phyloP scores from a whole-genome alignment of 2,797 vertebrate genomes.

The Setipinna tenuifilis region DNA sequence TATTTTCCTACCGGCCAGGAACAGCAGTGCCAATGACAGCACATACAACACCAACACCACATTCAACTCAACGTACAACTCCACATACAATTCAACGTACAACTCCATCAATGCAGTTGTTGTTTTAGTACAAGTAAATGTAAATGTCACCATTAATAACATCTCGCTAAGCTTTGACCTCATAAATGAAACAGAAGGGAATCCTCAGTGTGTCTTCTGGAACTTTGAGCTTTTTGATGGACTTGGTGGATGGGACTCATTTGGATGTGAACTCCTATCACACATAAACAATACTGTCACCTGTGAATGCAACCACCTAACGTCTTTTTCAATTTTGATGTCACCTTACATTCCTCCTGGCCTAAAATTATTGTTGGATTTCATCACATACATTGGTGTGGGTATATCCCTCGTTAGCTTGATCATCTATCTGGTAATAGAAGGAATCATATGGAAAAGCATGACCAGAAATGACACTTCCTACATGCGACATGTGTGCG shows the following conservation, averaged over 20 bases:
- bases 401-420: slow-evolving; percentile 84
- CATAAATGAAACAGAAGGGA: background rate
- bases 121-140: background rate
- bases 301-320: slow-evolving; percentile 63
- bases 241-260: slow-evolving; percentile 1
- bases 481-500: slow-evolving; percentile 87
- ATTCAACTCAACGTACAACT: too few relatives aligned
- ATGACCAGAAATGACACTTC: slow-evolving; percentile 87
- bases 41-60: background rate
- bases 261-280: slow-evolving; percentile 53
- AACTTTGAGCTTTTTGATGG: slow-evolving; percentile 20
- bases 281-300: slow-evolving; percentile 38
- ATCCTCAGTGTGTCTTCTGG: slow-evolving; percentile 18
- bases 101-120: background rate
- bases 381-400: slow-evolving; percentile 85
- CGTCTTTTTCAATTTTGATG: slow-evolving; percentile 89
- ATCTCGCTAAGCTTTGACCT: background rate
- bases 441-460: slow-evolving; percentile 82
- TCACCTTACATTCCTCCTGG: slow-evolving; percentile 62
- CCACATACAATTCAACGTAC: too few relatives aligned
- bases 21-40: background rate
- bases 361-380: slow-evolving; percentile 52
- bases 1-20: slow-evolving; percentile 18
- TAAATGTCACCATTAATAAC: background rate
- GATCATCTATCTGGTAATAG: slow-evolving; percentile 82